phyloP scores from a whole-genome alignment of 64 coral and sea anemone species.

The Exaiptasia diaphana region DNA sequence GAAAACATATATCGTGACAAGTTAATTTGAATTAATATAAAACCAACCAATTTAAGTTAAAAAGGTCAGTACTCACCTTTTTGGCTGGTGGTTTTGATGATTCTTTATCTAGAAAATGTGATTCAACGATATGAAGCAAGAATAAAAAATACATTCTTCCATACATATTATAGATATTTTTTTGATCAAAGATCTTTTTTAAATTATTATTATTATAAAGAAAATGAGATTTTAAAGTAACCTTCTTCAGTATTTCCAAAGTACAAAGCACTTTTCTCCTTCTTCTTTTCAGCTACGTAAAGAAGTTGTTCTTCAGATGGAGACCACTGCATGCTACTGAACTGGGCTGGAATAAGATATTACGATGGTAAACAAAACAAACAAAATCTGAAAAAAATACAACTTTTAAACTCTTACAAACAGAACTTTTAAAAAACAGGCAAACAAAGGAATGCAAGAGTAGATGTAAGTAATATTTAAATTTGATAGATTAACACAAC shows the following conservation, averaged over 20 bases:
- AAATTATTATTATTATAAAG: too few relatives aligned
- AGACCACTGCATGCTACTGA: constrained; percentile 85
- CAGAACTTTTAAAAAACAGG: too few relatives aligned
- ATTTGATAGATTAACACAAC: background rate
- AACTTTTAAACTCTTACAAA: too few relatives aligned
- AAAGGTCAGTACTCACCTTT: background rate
- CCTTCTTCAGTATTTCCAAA: constrained; percentile 67
- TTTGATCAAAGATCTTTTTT: too few relatives aligned
- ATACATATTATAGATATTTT: too few relatives aligned
- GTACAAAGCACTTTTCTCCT: constrained; percentile 59
- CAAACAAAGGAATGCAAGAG: background rate
- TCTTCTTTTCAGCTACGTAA: constrained; percentile 89
- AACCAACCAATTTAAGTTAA: background rate
- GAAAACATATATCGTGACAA: background rate
- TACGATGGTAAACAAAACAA: too few relatives aligned
- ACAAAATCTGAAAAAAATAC: background rate
- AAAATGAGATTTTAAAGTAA: too few relatives aligned
- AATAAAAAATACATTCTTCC: too few relatives aligned
- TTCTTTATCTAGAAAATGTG: background rate
- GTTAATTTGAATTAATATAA: background rate
- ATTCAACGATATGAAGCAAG: too few relatives aligned
- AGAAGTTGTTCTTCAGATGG: constrained; percentile 65
- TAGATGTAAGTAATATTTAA: background rate
- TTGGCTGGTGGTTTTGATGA: background rate
- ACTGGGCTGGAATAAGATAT: constrained; percentile 37